These are phyloP conservation scores for Sterrhoptilus dennistouni DNA, from an alignment of 2,113 vertebrate genomes.

Conservation along the genomic window DNA sequence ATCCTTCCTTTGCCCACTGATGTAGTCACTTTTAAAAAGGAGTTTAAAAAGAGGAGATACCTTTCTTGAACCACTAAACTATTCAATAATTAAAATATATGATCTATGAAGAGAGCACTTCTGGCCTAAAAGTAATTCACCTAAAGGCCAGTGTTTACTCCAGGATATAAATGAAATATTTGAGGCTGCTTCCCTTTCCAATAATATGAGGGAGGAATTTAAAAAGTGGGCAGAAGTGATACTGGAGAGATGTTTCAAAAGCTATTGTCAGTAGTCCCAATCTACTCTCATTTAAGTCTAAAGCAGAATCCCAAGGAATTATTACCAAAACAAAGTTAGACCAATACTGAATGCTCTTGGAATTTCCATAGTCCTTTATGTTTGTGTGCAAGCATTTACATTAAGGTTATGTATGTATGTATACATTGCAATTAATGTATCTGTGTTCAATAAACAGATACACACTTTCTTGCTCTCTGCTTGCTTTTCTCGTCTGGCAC, in stretches of 20 bases:
- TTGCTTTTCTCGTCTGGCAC: constrained; percentile 33
- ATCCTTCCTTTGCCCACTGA: background rate
- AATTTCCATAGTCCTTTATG: background rate
- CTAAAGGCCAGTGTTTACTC: background rate
- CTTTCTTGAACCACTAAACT: background rate
- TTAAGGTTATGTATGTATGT: background rate
- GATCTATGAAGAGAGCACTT: background rate
- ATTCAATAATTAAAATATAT: background rate
- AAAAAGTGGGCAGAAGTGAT: background rate
- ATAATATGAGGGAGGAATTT: background rate
- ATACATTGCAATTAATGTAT: background rate
- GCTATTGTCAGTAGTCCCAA: background rate
- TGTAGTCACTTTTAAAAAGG: background rate
- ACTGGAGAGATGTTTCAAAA: background rate
- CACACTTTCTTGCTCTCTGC: background rate
- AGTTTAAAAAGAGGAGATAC: background rate
- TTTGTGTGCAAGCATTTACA: background rate
- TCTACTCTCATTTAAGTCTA: background rate
- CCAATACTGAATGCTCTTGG: background rate
- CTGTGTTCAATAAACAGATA: background rate
- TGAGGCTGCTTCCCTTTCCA: background rate
- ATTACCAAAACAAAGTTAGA: background rate
- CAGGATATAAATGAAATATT: background rate
- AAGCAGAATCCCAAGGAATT: background rate
- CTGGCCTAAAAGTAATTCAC: background rate